Conservation (phyloP, 2,888 invertebrate genomes). For the Syritta pipiens region DNA sequence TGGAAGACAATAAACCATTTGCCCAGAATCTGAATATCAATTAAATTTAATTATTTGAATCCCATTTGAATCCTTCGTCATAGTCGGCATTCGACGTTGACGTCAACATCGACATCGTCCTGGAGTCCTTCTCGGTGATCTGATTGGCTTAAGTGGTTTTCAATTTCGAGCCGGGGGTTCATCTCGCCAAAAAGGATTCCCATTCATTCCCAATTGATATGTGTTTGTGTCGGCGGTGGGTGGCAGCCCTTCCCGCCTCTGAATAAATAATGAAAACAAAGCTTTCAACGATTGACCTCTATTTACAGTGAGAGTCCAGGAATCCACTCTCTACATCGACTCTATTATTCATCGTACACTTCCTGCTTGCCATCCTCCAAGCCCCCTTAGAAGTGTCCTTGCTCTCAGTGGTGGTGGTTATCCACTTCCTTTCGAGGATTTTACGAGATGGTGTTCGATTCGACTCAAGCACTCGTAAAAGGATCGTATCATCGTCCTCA, state of each 20-base stretch:
- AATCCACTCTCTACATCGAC: constrained; percentile 20
- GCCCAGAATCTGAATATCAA: constrained; percentile 66
- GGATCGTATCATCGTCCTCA: constrained; percentile 35
- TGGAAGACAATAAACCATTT: constrained; percentile 59
- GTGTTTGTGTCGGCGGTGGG: constrained; percentile 44
- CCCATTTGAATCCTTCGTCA: constrained; percentile 29
- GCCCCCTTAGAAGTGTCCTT: too few relatives aligned
- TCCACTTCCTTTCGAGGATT: not conserved
- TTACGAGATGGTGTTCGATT: constrained; percentile 45
- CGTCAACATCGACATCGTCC: constrained; percentile 21
- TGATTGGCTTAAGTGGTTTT: constrained; percentile 69
- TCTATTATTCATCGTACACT: constrained; percentile 58
- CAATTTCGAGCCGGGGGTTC: constrained; percentile 63
- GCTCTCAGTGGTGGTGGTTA: not conserved
- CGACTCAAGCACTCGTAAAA: constrained; percentile 48
- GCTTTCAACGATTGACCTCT: constrained; percentile 69
- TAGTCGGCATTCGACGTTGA: not conserved
- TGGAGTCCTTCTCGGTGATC: constrained; percentile 38
- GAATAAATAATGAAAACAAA: constrained; percentile 68
- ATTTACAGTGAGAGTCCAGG: constrained; percentile 48
- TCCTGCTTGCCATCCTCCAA: too few relatives aligned
- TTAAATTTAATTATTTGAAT: constrained; percentile 67
- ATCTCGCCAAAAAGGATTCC: constrained; percentile 17
- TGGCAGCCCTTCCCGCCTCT: constrained; percentile 28
- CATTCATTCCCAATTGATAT: not conserved